Evolutionary conservation across 2,888 invertebrate genomes (phyloP).

Genomic region (Adelphocoris suturalis): DNA sequence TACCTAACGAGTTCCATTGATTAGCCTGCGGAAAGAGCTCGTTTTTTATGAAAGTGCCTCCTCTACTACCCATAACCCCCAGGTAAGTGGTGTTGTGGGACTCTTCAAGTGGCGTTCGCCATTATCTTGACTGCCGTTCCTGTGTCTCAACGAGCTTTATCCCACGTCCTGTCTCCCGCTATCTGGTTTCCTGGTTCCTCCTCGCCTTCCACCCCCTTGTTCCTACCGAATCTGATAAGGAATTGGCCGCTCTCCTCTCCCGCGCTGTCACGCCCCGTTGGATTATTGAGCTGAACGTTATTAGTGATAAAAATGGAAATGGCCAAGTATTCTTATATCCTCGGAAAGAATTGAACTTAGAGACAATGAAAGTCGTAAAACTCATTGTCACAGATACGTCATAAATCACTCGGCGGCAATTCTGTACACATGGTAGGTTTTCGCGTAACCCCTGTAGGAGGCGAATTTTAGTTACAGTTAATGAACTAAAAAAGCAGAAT

Average conservation of each 20-base stretch:
- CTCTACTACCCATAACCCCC: background rate
- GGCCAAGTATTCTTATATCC: too few species aligned
- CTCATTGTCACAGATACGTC: too few species aligned
- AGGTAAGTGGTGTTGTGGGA: constrained; percentile 3
- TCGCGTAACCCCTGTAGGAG: too few species aligned
- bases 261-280: background rate
- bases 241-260: background rate
- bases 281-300: background rate
- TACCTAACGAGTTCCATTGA: background rate
- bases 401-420: too few species aligned
- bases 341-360: too few species aligned
- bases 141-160: constrained; percentile 12
- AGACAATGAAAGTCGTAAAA: too few species aligned
- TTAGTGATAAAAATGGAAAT: too few species aligned
- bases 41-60: background rate
- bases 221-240: background rate
- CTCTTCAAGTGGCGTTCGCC: background rate
- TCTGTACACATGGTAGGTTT: too few species aligned
- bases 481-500: too few species aligned
- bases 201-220: background rate
- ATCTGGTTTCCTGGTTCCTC: constrained; percentile 25
- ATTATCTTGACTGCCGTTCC: constrained; percentile 5
- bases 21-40: background rate
- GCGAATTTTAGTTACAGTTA: too few species aligned
- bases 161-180: constrained; percentile 7